Base-by-base conservation (phyloP, 2,888 invertebrate genomes). In the Azorinus chamasolen region DNA sequence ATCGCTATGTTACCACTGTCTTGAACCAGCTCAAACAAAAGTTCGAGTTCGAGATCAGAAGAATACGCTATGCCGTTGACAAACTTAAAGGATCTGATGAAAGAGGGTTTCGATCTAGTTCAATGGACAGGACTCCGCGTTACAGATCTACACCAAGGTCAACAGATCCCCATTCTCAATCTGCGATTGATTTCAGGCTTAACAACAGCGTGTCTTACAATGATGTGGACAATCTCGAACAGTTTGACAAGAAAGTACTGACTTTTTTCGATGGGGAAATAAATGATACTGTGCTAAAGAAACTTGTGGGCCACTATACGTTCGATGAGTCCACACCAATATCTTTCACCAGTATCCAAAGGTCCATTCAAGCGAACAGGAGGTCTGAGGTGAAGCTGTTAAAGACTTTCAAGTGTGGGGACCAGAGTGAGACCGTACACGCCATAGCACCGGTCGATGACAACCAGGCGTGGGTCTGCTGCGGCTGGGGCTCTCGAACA, bases 401-500 rank as follows among this genome's bases (percentile, higher is more conserved):
- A 5, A 76, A 70, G 39, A 59, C 80, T 12, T 77, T 80, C 43
- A 69, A 73, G 27, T 57, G 57, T 14, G 77, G 76, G 1, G 80
- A 80, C 20, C 69, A 80, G 50, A 77, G 66, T 32, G 77, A 80
- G 70, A 80, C 80, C 0, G 73, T 84, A 6, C 84, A 84, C 53
- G 84, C 84, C 25, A 80, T 84, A 24, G 82, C 80, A 12, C 79
- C 84, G 0, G 79, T 84, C 5, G 75, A 78, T 18, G 73, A 78
- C 20, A 74, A 79, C 20, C 72, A 76, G 22, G 84, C 84, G 10
- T 84, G 82, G 80, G 64, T 82, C 4, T 82, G 84, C 39, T 82
- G 84, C 65, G 84, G 82, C 12, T 84, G 84, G 84, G 84, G 82
- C 0, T 80, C 75, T n/a, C 72, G 77, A 48, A 70, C 70, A 25